Percentiles rank a stretch among this genome's conserved stretches.
Conservation (phyloP, 2,113 vertebrate genomes). For the Dendropsophus ebraccatus region DNA sequence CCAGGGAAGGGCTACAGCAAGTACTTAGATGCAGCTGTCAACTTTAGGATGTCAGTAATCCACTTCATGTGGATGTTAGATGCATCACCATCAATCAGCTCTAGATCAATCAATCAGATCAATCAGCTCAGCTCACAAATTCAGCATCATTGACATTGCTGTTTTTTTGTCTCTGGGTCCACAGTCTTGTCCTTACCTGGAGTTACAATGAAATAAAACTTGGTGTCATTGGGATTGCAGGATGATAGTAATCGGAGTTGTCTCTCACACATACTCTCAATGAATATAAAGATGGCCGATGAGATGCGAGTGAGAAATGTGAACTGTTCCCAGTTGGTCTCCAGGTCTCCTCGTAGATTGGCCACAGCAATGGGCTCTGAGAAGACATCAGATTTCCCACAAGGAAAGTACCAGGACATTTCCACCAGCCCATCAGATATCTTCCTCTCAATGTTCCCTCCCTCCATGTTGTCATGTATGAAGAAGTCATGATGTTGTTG, state of each 20-base stretch:
- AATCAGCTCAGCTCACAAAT: constrained; percentile 2
- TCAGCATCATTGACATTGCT: constrained; percentile 48
- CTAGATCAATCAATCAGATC: constrained; percentile 56
- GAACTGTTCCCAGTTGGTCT: constrained; percentile 61
- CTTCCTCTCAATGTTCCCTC: constrained; percentile 67
- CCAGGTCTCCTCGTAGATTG: constrained; percentile 65
- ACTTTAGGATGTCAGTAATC: constrained; percentile 75
- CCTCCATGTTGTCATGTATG: constrained; percentile 70
- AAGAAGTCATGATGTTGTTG: constrained; percentile 72
- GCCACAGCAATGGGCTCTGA: constrained; percentile 66
- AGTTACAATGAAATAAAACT: constrained; percentile 68
- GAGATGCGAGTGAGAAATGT: constrained; percentile 65
- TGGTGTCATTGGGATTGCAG: constrained; percentile 45
- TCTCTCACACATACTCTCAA: constrained; percentile 67
- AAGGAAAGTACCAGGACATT: constrained; percentile 76
- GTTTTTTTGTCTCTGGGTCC: constrained; percentile 59
- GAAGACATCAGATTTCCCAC: constrained; percentile 62
- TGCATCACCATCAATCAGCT: constrained; percentile 72
- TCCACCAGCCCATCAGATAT: constrained; percentile 80
- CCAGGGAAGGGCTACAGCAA: too few relatives aligned
- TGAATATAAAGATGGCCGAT: constrained; percentile 67
- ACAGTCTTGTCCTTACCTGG: constrained; percentile 61
- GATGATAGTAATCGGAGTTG: constrained; percentile 63
- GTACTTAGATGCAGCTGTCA: too few relatives aligned
- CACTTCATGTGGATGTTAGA: constrained; percentile 77